Conservation (phyloP, 2,113 vertebrate species). For the Notechis scutatus region DNA sequence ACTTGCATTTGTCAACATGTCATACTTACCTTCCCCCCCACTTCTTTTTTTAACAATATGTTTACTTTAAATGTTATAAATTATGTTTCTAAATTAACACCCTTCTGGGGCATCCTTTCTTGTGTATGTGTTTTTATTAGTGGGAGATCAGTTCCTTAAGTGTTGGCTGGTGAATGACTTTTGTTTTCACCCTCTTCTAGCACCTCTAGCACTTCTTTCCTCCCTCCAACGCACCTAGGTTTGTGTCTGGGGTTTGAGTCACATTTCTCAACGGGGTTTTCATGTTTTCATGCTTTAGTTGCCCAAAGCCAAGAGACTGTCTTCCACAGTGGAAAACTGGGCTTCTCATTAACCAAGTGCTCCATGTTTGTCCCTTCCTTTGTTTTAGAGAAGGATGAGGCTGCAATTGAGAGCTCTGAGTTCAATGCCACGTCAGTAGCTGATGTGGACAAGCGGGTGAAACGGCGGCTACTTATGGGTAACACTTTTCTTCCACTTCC, state of each 20-base stretch:
- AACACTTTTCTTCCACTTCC: constrained; percentile 99
- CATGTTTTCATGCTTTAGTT: constrained; percentile 78
- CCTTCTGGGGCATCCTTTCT: constrained; percentile 36
- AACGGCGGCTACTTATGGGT: constrained; percentile 99
- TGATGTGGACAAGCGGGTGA: constrained; percentile 99
- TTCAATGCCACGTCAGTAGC: constrained; percentile 99
- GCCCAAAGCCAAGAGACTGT: constrained; percentile 81
- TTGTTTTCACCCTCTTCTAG: constrained; percentile 35
- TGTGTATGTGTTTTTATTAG: constrained; percentile 27
- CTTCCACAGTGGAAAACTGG: constrained; percentile 84
- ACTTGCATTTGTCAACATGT: constrained; percentile 19
- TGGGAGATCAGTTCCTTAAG: constrained; percentile 43
- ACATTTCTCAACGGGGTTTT: constrained; percentile 85
- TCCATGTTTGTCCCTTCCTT: constrained; percentile 99
- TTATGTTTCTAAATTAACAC: constrained; percentile 55
- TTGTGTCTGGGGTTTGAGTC: constrained; percentile 77
- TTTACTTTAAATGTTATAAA: constrained; percentile 34
- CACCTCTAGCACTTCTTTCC: constrained; percentile 34
- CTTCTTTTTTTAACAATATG: constrained; percentile 21
- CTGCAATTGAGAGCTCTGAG: constrained; percentile 99
- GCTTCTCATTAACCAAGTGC: constrained; percentile 98
- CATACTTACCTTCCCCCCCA: constrained; percentile 22
- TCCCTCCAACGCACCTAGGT: constrained; percentile 45
- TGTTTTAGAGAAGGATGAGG: constrained; percentile 99
- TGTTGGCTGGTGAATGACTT: constrained; percentile 45